Evolutionary conservation across 2,888 invertebrate genomes (phyloP), one percentile per base, ranked within the genome.

Genomic region (Adineta ricciae): DNA sequence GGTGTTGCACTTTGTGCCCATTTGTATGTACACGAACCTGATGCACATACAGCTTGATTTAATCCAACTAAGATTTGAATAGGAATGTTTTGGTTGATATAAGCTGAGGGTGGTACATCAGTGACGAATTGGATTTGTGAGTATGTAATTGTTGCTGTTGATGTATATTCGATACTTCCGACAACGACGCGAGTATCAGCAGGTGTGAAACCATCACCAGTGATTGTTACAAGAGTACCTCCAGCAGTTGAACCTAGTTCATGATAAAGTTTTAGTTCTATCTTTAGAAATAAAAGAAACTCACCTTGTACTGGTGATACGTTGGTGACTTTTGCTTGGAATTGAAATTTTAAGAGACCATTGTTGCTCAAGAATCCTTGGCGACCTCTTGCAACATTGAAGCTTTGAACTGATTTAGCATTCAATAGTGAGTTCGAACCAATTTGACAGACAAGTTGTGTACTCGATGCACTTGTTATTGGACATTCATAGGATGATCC

Each of bases 371-470:
- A n/a, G 24, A 24, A 78, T 14, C 78, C 78, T 41, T 78, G 38
- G 3, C 3, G 21, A 41, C 11, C 24, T 3, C 24, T 24, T 41
- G 24, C 24, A n/a, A 78, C 78, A 1, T 19, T 9, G 2, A 78
- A 14, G 24, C 19, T 19, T 78, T 78, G 78, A n/a, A 11, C n/a
- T n/a, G n/a, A 1, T 24, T 41, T 41, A n/a, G 24, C 78, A 41
- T 78, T 41, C 0, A 78, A n/a, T n/a, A 14, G 41, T 41, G 83
- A 83, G 4, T 16, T 11, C 0, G 50, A 14, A 19, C 9, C 38
- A 50, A 85, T 73, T 16, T 52, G 49, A 46, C 85, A 85, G 1
- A 56, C 38, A 3, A 85, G 24, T 21, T 85, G 32, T n/a, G 38
- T 78, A n/a, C 27, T 5, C 19, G 83, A 24, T 27, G 24, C 41